Evolutionary conservation across 1,140 invertebrate species (phyloP).

Genomic region (Drosophila ananassae): DNA sequence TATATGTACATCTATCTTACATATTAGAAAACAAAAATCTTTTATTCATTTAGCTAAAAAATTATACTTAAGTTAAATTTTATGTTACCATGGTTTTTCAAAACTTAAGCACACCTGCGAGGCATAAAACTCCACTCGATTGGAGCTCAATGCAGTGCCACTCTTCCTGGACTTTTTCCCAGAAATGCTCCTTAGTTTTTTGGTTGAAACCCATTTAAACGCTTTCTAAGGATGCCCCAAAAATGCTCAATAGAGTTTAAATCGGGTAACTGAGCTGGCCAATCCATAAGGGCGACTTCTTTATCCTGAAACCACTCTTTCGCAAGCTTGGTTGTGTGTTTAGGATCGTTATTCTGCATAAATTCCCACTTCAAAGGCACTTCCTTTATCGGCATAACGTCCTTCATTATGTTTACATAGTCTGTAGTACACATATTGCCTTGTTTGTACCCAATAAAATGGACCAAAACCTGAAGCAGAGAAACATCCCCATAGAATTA

Average conservation of each 20-base stretch:
- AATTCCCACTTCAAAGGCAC: background rate
- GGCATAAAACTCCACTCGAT: background rate
- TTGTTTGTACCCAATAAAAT: too few relatives aligned
- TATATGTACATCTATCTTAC: background rate
- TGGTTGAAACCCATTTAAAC: too few relatives aligned
- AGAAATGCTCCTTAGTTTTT: background rate
- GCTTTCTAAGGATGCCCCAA: too few relatives aligned
- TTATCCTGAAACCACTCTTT: too few relatives aligned
- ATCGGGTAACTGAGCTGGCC: too few relatives aligned
- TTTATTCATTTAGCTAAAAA: background rate
- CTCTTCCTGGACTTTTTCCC: background rate
- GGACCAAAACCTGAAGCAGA: background rate
- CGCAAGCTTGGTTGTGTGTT: too few relatives aligned
- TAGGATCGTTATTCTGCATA: too few relatives aligned
- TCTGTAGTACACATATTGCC: too few relatives aligned
- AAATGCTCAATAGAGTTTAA: too few relatives aligned
- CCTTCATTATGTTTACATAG: background rate
- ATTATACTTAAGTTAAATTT: background rate
- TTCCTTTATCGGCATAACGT: background rate
- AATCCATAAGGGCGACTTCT: too few relatives aligned
- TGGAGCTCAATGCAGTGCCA: background rate
- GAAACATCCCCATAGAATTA: background rate
- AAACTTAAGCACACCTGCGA: background rate
- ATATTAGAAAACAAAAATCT: background rate
- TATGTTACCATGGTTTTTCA: background rate